Base-by-base conservation (phyloP, 2,888 invertebrate species). In the Cynaeus angustus region DNA sequence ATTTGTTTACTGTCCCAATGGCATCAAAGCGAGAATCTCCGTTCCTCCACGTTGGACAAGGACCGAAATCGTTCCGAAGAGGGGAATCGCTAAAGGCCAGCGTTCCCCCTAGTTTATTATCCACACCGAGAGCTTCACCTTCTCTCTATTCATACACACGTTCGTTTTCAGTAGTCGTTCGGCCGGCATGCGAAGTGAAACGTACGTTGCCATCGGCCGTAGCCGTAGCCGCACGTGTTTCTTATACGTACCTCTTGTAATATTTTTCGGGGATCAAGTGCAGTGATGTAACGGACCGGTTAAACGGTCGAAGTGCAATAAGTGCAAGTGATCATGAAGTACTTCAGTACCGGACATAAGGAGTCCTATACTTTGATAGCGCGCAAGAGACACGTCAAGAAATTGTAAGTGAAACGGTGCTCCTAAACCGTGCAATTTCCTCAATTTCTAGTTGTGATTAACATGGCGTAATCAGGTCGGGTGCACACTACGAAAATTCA, bases 341-440 rank as follows among this genome's bases (percentile, higher is more conserved):
- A 89, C 85, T 88, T 89, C 86, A 88, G 89, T 81, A 82, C 84
- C 13, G 85, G 85, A 69, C 85, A 88, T 83, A 88, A 89, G 82
- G 90, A 90, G 86, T 87, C 89, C 52, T 90, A 90, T 82, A 88
- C 89, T 13, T 84, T 90, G 75, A 88, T 89, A 66, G 88, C 89
- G 66, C 87, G 89, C 84, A 87, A 89, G 83, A 86, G 89, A 86
- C 85, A 90, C 86, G 89, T 90, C 89, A 90, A 90, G 87, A 90
- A 90, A 83, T 83, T 89, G 90, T 90, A 88, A 86, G 90, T 89
- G 86, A 70, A 71, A 82, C 71, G 37, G 37, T 43, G 26, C 71
- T 68, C 58, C 14, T 6, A 38, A 56, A 64, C 3, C 62, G 52
- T 45, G 65, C 65, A 65, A 43, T 55, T 65, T 65, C 65, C 65